phyloP scores from a whole-genome alignment of 2,797 vertebrate genomes.

The Prunella strophiata region DNA sequence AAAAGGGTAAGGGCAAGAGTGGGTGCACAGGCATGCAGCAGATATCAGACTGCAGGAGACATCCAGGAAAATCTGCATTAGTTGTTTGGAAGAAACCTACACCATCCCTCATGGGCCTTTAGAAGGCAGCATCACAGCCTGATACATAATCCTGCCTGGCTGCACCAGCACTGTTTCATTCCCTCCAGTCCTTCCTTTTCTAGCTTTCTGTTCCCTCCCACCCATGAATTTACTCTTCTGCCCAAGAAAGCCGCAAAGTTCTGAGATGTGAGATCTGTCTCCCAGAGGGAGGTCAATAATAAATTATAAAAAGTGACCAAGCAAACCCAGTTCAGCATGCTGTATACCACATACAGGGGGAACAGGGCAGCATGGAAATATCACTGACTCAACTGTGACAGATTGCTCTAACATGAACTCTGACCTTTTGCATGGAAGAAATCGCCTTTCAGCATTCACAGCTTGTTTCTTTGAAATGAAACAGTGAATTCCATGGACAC shows the following conservation, averaged over 20 bases:
- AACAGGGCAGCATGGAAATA: not conserved
- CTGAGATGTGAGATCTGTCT: not conserved
- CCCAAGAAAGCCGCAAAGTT: not conserved
- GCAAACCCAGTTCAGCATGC: not conserved
- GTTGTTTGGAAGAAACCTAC: not conserved
- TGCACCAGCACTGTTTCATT: not conserved
- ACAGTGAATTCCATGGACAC: not conserved
- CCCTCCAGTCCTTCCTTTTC: not conserved
- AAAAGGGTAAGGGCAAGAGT: not conserved
- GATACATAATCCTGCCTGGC: not conserved
- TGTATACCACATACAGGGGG: not conserved
- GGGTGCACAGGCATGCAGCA: not conserved
- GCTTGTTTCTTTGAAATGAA: slow-evolving; percentile 35
- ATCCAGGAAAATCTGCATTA: not conserved
- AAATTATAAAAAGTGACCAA: not conserved
- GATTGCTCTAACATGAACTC: not conserved
- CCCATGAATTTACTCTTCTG: not conserved
- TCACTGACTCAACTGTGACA: not conserved
- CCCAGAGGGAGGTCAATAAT: not conserved
- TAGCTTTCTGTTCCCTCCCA: not conserved
- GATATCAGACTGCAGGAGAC: not conserved
- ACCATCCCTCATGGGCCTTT: not conserved
- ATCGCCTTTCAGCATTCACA: not conserved
- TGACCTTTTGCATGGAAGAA: not conserved
- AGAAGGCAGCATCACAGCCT: not conserved